Base-by-base conservation (phyloP, 2,797 vertebrate species). In the Mastacembelus armatus region DNA sequence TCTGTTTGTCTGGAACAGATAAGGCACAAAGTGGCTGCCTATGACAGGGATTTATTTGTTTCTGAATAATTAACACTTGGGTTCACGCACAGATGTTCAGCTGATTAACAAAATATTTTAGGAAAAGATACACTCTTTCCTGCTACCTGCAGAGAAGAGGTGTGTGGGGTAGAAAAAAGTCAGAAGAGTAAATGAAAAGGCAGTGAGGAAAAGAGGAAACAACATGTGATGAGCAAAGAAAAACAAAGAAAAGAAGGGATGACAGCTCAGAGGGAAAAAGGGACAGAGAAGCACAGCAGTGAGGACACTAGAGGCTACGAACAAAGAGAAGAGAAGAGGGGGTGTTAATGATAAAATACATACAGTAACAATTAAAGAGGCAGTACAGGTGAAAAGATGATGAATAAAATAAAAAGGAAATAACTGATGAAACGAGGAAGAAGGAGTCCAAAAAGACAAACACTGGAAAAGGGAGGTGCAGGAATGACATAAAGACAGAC, bases 71-170 rank as follows among this genome's bases (percentile, higher is more conserved):
- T 22, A 57, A 47, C 52, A 43, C 39, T 51, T 5, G 4, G 9
- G 3, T 30, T 16, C 19, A 39, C 62, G 43, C 18, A 27, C 1
- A 32, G 42, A 3, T 56, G 19, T 22, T 60, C 10, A 38, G 18
- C 42, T 68, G 27, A 16, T 66, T 27, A 50, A 65, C 27, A 47
- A 26, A 10, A 4, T 19, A 22, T 14, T 60, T 50, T 3, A 6
- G 19, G 7, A 21, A 10, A 64, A 42, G n/a, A 42, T 18, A 16
- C 9, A 49, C 15, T 24, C 36, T 42, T 44, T 43, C 26, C 2
- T 35, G 1, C 18, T 32, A 3, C 11, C 10, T 22, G 22, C 7
- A 32, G 10, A 49, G 14, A 33, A 19, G 24, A 32, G 18, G 33
- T n/a, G 12, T 12, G 11, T 3, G 8, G 19, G 8, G 24, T 0